A percentile compares a stretch with the other conserved stretches of the same genome.
Evolutionary conservation across 2,113 vertebrate genomes (phyloP).

Genomic region (Corythoichthys intestinalis): DNA sequence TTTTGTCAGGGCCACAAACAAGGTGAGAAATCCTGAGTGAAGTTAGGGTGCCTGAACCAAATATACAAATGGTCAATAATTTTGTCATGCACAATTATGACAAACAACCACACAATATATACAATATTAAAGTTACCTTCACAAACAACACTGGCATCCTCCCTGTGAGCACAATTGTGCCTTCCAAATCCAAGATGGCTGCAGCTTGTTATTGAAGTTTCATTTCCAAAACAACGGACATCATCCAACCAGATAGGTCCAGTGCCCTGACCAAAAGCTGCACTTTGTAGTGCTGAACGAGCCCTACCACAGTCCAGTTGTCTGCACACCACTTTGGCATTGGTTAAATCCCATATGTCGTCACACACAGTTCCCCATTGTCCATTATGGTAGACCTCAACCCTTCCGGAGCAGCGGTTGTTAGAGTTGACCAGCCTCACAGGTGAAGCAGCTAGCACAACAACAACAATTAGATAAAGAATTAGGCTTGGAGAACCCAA

Average conservation of each 20-base stretch:
- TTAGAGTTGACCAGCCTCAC: constrained; percentile 40
- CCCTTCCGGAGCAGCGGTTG: constrained; percentile 50
- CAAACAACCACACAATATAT: background rate
- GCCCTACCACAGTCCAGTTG: constrained; percentile 47
- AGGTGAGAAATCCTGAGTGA: constrained; percentile 17
- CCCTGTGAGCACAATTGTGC: constrained; percentile 18
- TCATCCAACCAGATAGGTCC: constrained; percentile 59
- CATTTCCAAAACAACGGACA: constrained; percentile 30
- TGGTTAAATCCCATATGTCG: constrained; percentile 28
- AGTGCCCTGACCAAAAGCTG: constrained; percentile 41
- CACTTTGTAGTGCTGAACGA: constrained; percentile 8
- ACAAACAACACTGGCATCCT: constrained; percentile 39
- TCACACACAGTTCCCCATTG: constrained; percentile 61
- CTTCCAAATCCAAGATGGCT: constrained; percentile 27
- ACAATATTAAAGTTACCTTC: constrained; percentile 8
- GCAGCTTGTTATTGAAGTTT: constrained; percentile 31
- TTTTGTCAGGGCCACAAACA: constrained; percentile 35
- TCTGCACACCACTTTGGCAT: constrained; percentile 49
- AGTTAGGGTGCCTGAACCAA: background rate
- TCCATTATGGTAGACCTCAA: constrained; percentile 35
- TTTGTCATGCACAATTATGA: background rate
- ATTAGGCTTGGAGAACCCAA: background rate
- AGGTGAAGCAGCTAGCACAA: constrained; percentile 2
- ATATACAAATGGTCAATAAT: no score
- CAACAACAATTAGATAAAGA: constrained; percentile 2